These are phyloP conservation scores for Solea senegalensis DNA, from an alignment of 2,113 vertebrate species.

Conservation along the genomic window DNA sequence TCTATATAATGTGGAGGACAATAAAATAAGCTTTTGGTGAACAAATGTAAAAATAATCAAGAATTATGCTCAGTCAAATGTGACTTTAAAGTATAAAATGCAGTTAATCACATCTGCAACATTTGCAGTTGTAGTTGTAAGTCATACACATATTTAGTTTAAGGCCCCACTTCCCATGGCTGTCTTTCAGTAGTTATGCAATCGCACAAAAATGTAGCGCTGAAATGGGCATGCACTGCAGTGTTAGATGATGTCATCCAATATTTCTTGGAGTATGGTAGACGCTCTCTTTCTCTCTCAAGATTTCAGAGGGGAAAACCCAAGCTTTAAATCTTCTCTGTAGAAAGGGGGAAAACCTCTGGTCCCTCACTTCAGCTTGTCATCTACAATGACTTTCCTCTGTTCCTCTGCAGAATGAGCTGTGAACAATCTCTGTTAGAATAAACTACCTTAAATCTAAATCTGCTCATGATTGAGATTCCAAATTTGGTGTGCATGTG, in stretches of 20 bases:
- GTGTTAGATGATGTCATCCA: conserved; percentile 68
- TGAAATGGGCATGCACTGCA: conserved; percentile 48
- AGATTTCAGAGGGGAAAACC: conserved; percentile 62
- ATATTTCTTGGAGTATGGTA: conserved; percentile 47
- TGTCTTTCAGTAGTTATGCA: conserved; percentile 57
- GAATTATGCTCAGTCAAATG: too few species aligned
- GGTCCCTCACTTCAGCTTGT: conserved; percentile 34
- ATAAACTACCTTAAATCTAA: conserved; percentile 14
- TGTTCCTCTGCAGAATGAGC: conserved; percentile 11
- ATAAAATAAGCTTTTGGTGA: too few species aligned
- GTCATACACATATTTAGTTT: conserved; percentile 26
- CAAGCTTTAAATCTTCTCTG: conserved; percentile 35
- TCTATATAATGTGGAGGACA: too few species aligned
- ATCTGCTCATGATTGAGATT: conserved; percentile 29
- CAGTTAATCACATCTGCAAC: too few species aligned
- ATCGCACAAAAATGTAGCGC: conserved; percentile 56
- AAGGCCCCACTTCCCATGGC: conserved; percentile 45
- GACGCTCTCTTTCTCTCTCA: conserved; percentile 20
- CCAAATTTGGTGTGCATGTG: conserved; percentile 6
- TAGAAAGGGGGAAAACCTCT: conserved; percentile 32
- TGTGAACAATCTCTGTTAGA: conserved; percentile 39
- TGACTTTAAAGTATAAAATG: too few species aligned
- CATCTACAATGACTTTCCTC: conserved; percentile 39
- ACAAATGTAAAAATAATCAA: too few species aligned
- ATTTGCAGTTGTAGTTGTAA: background rate